A percentile compares a stretch with the other conserved stretches of the same genome.
Conservation (phyloP, 53 echinoderm and acorn worm species). For the Patiria pectinifera region DNA sequence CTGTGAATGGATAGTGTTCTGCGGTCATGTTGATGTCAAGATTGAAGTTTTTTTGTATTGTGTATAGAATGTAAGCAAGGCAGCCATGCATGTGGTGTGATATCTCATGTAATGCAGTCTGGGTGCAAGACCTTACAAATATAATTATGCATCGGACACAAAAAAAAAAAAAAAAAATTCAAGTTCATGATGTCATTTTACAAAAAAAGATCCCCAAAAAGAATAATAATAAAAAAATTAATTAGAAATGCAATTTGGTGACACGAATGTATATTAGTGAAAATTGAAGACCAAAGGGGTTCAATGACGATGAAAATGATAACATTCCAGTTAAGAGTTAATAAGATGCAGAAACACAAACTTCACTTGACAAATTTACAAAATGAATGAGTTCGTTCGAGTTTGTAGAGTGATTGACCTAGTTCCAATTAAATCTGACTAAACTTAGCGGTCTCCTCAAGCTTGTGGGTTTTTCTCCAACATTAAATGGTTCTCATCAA, state of each 20-base stretch:
- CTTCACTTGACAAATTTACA: too few relatives aligned
- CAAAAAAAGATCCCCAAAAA: not conserved
- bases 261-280: conserved; percentile 10
- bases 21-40: not conserved
- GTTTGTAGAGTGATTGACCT: too few relatives aligned
- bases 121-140: conserved; percentile 22
- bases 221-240: not conserved
- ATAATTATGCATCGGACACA: not conserved
- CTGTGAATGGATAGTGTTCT: not conserved
- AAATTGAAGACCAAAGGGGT: conserved; percentile 10
- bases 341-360: not conserved
- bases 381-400: too few relatives aligned
- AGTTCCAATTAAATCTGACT: too few relatives aligned
- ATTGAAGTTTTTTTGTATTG: not conserved
- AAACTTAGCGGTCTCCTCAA: too few relatives aligned
- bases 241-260: not conserved
- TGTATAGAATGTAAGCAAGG: not conserved
- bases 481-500: too few relatives aligned
- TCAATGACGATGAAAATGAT: not conserved
- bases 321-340: not conserved
- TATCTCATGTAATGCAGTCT: conserved; percentile 30
- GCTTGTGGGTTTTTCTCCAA: too few relatives aligned
- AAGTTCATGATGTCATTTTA: not conserved
- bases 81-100: conserved; percentile 4
- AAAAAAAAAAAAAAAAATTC: not conserved